Conservation (phyloP, 2,888 invertebrate species). For the Drosophila vallismaia region DNA sequence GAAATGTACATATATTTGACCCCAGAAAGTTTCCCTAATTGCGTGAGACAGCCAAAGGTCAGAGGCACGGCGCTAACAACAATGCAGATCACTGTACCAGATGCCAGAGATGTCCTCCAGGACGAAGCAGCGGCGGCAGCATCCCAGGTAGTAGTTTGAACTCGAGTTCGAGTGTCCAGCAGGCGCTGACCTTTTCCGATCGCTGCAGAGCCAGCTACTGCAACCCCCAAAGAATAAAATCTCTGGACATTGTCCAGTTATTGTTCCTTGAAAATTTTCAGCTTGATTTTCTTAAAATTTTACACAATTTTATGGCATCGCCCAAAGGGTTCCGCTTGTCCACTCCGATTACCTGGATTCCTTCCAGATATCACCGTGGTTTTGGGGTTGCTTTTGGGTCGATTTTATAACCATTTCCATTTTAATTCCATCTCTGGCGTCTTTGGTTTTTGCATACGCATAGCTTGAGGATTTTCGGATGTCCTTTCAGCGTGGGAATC, state of each 20-base stretch:
- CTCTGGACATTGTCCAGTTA: slow-evolving; percentile 52
- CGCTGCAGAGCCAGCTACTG: slow-evolving; percentile 12
- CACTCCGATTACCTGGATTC: slow-evolving; percentile 36
- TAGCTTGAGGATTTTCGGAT: slow-evolving; percentile 46
- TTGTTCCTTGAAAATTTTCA: slow-evolving; percentile 66
- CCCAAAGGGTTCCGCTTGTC: slow-evolving; percentile 58
- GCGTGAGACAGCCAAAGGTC: slow-evolving; percentile 72
- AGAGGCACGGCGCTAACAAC: slow-evolving; percentile 58
- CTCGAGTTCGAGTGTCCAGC: slow-evolving; percentile 54
- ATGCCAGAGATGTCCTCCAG: slow-evolving; percentile 18
- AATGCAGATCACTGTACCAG: slow-evolving; percentile 43
- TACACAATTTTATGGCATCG: slow-evolving; percentile 48
- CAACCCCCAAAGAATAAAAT: slow-evolving; percentile 52
- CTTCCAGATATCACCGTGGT: slow-evolving; percentile 7
- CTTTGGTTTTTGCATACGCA: slow-evolving; percentile 65
- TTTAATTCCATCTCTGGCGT: slow-evolving; percentile 44
- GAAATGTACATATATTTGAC: slow-evolving; percentile 56
- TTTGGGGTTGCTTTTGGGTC: slow-evolving; percentile 64
- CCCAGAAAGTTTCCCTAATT: slow-evolving; percentile 70
- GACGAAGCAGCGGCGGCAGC: slow-evolving; percentile 27
- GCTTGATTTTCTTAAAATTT: slow-evolving; percentile 69
- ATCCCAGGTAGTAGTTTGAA: slow-evolving; percentile 51
- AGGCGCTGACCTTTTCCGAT: slow-evolving; percentile 72
- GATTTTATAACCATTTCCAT: slow-evolving; percentile 66
- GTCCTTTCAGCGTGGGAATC: slow-evolving; percentile 79